A percentile compares a stretch with the other conserved stretches of the same genome.
phyloP scores from a whole-genome alignment of 2,888 invertebrate species.

The Idaea straminata region DNA sequence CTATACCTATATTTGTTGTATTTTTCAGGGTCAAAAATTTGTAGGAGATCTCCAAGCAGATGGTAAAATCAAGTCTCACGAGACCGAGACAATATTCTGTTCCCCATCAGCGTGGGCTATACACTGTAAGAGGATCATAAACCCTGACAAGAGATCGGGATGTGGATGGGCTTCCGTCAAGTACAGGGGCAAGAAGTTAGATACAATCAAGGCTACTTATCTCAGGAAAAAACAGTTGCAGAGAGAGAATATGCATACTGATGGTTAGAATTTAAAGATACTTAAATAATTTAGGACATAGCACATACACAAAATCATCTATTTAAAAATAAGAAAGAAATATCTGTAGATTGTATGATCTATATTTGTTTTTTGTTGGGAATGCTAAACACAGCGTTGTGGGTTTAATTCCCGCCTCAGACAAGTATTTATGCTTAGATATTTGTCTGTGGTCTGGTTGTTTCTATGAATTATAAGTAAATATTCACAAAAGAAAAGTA shows the following conservation, averaged over 20 bases:
- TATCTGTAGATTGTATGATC: too few species aligned
- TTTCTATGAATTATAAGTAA: too few species aligned
- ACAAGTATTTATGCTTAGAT: too few species aligned
- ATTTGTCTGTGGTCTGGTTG: too few species aligned
- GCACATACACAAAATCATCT: too few species aligned
- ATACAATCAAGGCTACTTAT: constrained; percentile 93
- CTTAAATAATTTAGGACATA: too few species aligned
- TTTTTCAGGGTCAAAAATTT: constrained; percentile 91
- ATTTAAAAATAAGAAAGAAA: too few species aligned
- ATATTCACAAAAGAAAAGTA: too few species aligned
- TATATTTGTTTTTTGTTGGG: too few species aligned
- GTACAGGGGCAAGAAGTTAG: constrained; percentile 92
- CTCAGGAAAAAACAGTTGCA: constrained; percentile 84
- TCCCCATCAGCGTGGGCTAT: constrained; percentile 97
- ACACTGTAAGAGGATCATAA: constrained; percentile 93
- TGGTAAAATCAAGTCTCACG: constrained; percentile 94
- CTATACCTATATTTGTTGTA: constrained; percentile 2
- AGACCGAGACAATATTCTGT: constrained; percentile 91
- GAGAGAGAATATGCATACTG: constrained; percentile 76
- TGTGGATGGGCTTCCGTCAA: constrained; percentile 97
- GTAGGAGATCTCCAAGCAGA: constrained; percentile 91
- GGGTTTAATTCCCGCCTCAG: too few species aligned
- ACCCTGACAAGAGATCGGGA: constrained; percentile 94
- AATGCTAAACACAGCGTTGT: too few species aligned
- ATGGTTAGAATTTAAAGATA: constrained; percentile 48